Base-by-base conservation (phyloP, 2,113 vertebrate genomes). In the Odontophorus gujanensis region DNA sequence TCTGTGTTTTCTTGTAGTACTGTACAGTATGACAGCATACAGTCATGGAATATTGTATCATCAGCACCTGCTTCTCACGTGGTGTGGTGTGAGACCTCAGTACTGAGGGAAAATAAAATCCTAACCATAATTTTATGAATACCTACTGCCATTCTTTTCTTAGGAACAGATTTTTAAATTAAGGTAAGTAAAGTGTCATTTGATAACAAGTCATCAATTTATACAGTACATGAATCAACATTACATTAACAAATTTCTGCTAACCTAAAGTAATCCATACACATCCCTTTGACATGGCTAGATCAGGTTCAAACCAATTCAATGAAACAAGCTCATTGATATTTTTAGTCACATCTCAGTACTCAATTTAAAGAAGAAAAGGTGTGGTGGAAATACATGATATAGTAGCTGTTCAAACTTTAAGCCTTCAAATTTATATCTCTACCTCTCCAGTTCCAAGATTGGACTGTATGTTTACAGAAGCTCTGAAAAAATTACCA, bases 41-140 rank as follows among this genome's bases (percentile, higher is more conserved):
- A 34, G 1, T 26, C 53, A 32, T n/a, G 21, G 50, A 66, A 22
- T 0, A 0, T 36, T 69, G 0, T 34, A 63, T 25, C 48, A 67
- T 42, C 65, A 85, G 25, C 34, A 50, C 75, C 30, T 25, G 22
- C 72, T 81, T 82, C 43, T 82, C 81, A 75, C 13, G 11, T 45
- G 50, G 58, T 57, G 36, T 20, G 73, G 51, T 32, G 36, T 16
- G 28, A 32, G 38, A 79, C 19, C 48, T 79, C 28, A 72, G 42
- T 15, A 32, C 4, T 28, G 47, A 51, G 10, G 3, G 36, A 18
- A 13, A 5, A 53, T 20, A 69, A 69, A 18, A 0, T 0, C 85
- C 19, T 74, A 77, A n/a, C 16, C 11, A 36, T 62, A 53, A 63
- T 36, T 89, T 36, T 89, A 58, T 63, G 24, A 67, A 68, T 57